These are phyloP conservation scores for Apostichopus leukothele DNA, from an alignment of 53 echinoderm and acorn worm genomes.

Conservation along the genomic window DNA sequence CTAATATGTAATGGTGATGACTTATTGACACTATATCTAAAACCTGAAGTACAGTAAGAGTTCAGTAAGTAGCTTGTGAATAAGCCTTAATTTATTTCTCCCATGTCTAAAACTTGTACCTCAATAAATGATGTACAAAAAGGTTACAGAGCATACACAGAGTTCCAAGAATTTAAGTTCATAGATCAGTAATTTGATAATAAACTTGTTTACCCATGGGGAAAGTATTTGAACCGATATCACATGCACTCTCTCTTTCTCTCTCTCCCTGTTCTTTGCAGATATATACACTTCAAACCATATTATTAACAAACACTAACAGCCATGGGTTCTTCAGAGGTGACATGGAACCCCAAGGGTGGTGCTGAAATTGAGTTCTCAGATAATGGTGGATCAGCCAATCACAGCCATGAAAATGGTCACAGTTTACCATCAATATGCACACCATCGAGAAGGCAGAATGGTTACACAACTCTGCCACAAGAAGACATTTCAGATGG, in stretches of 20 bases:
- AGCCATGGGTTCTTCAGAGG: slow-evolving; percentile 19
- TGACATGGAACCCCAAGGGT: slow-evolving; percentile 24
- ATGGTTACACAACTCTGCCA: slow-evolving; percentile 23
- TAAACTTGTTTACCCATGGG: no score
- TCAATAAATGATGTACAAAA: no score
- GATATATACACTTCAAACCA: background rate
- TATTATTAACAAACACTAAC: background rate
- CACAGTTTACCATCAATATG: background rate
- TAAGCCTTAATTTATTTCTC: no score
- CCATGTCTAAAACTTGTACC: no score
- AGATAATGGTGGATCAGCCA: slow-evolving; percentile 26
- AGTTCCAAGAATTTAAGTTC: no score
- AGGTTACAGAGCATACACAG: no score
- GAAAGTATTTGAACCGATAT: no score
- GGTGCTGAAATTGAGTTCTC: slow-evolving; percentile 17
- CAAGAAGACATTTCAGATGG: slow-evolving; percentile 15
- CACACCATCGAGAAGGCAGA: slow-evolving; percentile 12
- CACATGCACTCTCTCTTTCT: background rate
- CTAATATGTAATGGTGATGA: no score
- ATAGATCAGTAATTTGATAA: no score
- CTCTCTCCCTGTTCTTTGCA: background rate
- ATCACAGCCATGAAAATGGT: slow-evolving; percentile 19
- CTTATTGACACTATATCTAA: no score
- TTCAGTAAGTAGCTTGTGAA: no score
- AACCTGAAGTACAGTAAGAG: no score